Percentiles rank a stretch among this genome's conserved stretches.
Evolutionary conservation across 2,888 invertebrate genomes (phyloP).

Genomic region (Leptopterna dolabrata): DNA sequence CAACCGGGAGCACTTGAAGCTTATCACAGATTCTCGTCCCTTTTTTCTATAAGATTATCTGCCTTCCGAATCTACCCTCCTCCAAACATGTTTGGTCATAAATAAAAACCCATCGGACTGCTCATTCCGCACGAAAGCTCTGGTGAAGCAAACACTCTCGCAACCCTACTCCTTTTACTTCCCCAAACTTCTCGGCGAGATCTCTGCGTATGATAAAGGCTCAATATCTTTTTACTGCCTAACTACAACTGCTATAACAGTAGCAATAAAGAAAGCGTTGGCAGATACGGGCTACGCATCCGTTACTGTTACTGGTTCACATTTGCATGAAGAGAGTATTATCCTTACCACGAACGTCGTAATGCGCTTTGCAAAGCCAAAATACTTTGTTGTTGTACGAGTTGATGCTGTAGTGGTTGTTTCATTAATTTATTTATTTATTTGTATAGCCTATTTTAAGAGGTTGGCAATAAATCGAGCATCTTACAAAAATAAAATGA

Average conservation of each 20-base stretch:
- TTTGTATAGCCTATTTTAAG: too few species aligned
- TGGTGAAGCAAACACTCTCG: not conserved
- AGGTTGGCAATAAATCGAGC: too few species aligned
- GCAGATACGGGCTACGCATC: not conserved
- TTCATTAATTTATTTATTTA: too few species aligned
- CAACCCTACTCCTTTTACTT: not conserved
- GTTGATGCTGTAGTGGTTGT: too few species aligned
- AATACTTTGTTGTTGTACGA: not conserved
- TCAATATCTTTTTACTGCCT: conserved; percentile 7
- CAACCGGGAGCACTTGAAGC: not conserved
- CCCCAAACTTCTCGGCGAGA: not conserved
- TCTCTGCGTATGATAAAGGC: not conserved
- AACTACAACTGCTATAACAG: conserved; percentile 3
- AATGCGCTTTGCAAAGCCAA: not conserved
- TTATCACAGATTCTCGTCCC: not conserved
- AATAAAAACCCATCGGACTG: not conserved
- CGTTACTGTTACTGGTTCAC: not conserved
- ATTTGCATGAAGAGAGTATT: not conserved
- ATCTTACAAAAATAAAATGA: too few species aligned
- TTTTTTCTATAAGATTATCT: conserved; percentile 5
- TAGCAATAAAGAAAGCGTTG: not conserved
- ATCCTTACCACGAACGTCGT: not conserved
- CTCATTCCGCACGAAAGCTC: not conserved
- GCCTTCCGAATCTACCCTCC: conserved; percentile 3
- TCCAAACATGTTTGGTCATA: not conserved